Evolutionary conservation across 2,113 vertebrate species (phyloP), one percentile per base, ranked within the genome.

Genomic region (Catagonus wagneri): DNA sequence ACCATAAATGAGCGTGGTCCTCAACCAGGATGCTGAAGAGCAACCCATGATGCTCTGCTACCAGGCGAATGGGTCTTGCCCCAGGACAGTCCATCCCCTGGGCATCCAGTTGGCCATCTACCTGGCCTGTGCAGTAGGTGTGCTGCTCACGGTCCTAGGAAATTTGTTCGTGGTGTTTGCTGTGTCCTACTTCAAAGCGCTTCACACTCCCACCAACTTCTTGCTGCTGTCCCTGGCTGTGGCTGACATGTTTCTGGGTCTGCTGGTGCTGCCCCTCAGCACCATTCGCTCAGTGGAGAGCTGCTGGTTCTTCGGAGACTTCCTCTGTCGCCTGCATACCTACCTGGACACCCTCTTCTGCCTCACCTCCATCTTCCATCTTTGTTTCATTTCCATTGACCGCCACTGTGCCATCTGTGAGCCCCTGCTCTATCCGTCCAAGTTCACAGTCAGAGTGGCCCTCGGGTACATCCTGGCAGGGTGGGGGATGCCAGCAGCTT

Each of bases 311-410:
- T 98, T 98, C 0, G 90, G 98, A 54, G 97, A 97, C 75, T 52
- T 92, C 94, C 96, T 98, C 85, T 98, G 98, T 61, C 90, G 27
- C 36, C 76, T 98, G 60, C 97, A 98, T 3, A 98, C 97, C 1
- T 98, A 98, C 86, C 89, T 98, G 89, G 98, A 98, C 93, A 98
- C 96, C 0, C 23, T 98, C 2, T 98, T 98, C 86, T 98, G 97
- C 94, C 93, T 98, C 85, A 96, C 93, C 27, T 98, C 97, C 44
- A 89, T 98, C 84, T 98, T 98, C 75, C 98, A 98, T 0, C 97
- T 98, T 54, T 98, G 97, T 87, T 98, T 98, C 52, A 98, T 98
- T 95, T 98, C 98, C 76, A 91, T 98, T 39, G 98, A 98, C 91
- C 74, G 96, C 22, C 97, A 98, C 17, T 98, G 90, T 71, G 98